Conservation (phyloP, 2,113 vertebrate genomes). For the cat (Felis catus) region DNA sequence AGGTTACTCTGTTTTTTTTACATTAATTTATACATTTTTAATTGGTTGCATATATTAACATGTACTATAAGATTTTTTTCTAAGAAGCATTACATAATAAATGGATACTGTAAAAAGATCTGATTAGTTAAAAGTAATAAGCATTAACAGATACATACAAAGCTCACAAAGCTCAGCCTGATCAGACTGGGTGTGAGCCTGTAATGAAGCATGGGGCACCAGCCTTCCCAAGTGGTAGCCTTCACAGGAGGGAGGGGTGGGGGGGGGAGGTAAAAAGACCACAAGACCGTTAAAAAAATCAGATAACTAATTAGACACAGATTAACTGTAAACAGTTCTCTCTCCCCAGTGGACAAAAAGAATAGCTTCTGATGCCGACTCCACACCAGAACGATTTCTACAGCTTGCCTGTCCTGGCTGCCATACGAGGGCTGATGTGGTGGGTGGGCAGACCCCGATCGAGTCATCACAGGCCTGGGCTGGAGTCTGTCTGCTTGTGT, state of each 20-base stretch:
- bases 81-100: conserved; percentile 93
- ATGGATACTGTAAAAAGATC: conserved; percentile 94
- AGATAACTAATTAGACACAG: conserved; percentile 84
- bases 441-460: neutral
- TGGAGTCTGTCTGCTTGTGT: conserved; percentile 74
- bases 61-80: conserved; percentile 91
- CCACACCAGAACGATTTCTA: conserved; percentile 75
- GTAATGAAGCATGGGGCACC: conserved; percentile 85
- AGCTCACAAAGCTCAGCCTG: conserved; percentile 90
- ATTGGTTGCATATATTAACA: conserved; percentile 93
- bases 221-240: conserved; percentile 87
- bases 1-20: conserved; percentile 81
- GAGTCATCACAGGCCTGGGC: conserved; percentile 68
- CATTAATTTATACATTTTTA: conserved; percentile 92
- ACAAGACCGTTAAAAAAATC: conserved; percentile 85
- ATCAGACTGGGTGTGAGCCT: conserved; percentile 85
- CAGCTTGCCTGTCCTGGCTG: conserved; percentile 81
- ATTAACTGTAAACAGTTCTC: conserved; percentile 88
- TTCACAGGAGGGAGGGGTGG: conserved; percentile 71
- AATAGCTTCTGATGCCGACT: conserved; percentile 82
- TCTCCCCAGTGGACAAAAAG: conserved; percentile 83
- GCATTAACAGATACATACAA: conserved; percentile 92
- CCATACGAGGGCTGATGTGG: conserved; percentile 74
- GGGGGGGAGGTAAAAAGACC: conserved; percentile 70
- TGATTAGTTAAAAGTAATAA: conserved; percentile 96